phyloP scores from a whole-genome alignment of 1,140 invertebrate genomes.

The Sycobia sp. region DNA sequence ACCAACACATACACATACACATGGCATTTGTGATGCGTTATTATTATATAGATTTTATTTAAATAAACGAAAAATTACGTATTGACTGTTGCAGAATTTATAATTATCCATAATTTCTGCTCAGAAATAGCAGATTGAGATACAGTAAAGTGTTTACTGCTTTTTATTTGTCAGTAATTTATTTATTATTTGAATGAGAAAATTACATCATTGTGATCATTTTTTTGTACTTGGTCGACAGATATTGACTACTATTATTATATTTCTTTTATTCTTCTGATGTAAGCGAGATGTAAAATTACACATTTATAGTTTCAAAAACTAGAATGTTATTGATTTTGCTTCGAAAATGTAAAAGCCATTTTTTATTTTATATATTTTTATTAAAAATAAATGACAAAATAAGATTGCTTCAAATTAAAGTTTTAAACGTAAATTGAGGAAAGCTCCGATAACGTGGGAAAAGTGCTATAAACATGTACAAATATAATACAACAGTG shows the following conservation, averaged over 20 bases:
- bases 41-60: conserved; percentile 28
- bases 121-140: neutral
- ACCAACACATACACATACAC: conserved; percentile 11
- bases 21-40: conserved; percentile 13
- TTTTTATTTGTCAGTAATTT: conserved; percentile 25
- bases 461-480: conserved; percentile 25
- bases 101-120: conserved; percentile 25
- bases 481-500: conserved; percentile 29
- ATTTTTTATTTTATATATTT: conserved; percentile 21
- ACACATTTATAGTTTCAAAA: conserved; percentile 5
- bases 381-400: conserved; percentile 7
- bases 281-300: neutral
- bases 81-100: conserved; percentile 17
- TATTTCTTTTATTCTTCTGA: neutral
- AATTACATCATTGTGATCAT: neutral
- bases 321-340: conserved; percentile 8
- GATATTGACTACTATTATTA: conserved; percentile 3
- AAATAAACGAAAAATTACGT: conserved; percentile 3
- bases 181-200: conserved; percentile 20
- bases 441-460: conserved; percentile 15
- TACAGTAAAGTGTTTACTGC: conserved; percentile 2
- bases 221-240: neutral
- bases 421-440: neutral
- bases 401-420: neutral
- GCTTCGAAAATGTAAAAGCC: neutral